These are phyloP conservation scores for Catalaphyllia jardinei DNA, from an alignment of 64 coral and sea anemone species.

Conservation along the genomic window DNA sequence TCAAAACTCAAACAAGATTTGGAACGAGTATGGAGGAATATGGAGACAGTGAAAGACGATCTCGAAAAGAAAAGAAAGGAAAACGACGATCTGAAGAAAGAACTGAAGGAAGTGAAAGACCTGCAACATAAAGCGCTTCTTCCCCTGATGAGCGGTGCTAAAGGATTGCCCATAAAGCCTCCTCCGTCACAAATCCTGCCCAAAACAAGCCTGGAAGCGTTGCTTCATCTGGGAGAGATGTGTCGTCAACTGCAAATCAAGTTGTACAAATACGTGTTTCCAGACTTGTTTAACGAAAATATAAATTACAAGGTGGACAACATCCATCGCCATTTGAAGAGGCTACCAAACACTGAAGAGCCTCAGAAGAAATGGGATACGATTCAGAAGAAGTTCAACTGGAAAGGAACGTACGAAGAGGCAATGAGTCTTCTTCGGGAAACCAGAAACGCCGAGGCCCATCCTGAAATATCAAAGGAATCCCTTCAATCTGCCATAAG, in stretches of 20 bases:
- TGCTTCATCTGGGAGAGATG: constrained; percentile 18
- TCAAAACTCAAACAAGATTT: not conserved
- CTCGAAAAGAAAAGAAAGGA: not conserved
- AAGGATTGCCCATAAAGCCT: not conserved
- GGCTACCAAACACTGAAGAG: not conserved
- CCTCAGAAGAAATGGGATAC: constrained; percentile 9
- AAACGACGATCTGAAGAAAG: not conserved
- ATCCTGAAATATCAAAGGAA: constrained; percentile 1
- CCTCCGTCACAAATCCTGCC: not conserved
- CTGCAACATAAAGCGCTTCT: not conserved
- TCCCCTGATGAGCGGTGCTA: not conserved
- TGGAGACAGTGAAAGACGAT: not conserved
- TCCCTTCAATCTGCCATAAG: not conserved
- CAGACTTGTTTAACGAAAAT: not conserved
- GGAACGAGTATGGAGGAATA: not conserved
- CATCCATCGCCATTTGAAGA: not conserved
- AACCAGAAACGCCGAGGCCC: not conserved
- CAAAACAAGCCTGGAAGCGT: not conserved
- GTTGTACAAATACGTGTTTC: constrained; percentile 3
- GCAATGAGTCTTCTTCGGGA: not conserved
- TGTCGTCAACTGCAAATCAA: constrained; percentile 14
- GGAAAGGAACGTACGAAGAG: not conserved
- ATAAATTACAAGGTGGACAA: not conserved
- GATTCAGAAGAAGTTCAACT: not conserved
- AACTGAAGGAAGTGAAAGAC: not conserved